Conservation (phyloP, 2,797 vertebrate species). For the Enteromius radiatus region DNA sequence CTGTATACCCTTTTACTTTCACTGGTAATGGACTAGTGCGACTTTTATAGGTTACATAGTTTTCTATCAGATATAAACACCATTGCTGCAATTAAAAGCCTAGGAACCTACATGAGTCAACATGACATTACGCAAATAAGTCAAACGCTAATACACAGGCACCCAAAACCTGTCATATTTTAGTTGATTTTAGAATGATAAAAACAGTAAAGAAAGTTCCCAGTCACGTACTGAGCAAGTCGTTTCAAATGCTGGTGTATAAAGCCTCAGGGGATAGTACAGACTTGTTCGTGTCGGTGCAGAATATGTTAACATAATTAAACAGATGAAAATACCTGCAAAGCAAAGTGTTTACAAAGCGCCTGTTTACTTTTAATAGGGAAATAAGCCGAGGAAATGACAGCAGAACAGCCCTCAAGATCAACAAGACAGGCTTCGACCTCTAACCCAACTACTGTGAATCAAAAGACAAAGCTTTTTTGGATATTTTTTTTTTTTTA, state of each 20-base stretch:
- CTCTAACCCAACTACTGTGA: too few relatives aligned
- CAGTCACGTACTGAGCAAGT: background rate
- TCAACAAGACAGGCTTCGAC: background rate
- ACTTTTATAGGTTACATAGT: background rate
- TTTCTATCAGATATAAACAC: background rate
- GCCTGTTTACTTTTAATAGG: background rate
- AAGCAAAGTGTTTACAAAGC: background rate
- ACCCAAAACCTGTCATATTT: background rate
- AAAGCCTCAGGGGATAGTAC: background rate
- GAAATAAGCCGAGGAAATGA: background rate
- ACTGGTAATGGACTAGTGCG: background rate
- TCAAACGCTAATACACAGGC: background rate
- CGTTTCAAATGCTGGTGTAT: background rate
- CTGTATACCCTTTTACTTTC: background rate
- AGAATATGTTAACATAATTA: background rate
- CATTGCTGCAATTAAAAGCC: background rate
- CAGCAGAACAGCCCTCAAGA: background rate
- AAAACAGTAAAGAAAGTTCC: background rate
- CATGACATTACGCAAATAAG: background rate
- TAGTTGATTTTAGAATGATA: background rate
- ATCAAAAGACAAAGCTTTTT: too few relatives aligned
- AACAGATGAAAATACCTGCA: background rate
- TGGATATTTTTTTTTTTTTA: background rate
- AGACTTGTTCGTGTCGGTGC: background rate
- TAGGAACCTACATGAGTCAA: constrained; percentile 1